phyloP scores from a whole-genome alignment of 2,113 vertebrate species.

The Ictidomys tridecemlineatus region DNA sequence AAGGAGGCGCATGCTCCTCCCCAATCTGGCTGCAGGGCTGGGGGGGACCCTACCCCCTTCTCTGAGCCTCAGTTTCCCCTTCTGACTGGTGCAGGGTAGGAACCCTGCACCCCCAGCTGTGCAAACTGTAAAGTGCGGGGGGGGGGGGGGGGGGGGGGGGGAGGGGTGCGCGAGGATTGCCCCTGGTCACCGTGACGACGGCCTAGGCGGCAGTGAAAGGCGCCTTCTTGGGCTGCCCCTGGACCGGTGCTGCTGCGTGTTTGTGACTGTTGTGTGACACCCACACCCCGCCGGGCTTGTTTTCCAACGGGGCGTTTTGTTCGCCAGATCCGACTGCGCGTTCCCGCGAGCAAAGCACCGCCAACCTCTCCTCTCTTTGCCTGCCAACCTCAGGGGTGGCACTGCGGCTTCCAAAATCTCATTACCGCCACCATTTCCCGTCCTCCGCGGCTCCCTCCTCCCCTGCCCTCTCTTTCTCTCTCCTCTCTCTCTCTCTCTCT shows the following conservation, averaged over 20 bases:
- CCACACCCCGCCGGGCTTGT: neutral
- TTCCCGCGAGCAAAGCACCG: accelerated
- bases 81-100: neutral
- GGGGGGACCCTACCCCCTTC: too few relatives aligned
- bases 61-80: constrained; percentile 51
- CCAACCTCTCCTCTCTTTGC: neutral
- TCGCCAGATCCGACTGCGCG: too few relatives aligned
- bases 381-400: constrained; percentile 33
- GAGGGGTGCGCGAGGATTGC: accelerated
- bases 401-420: constrained; percentile 57
- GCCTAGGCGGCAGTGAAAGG: neutral
- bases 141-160: too few relatives aligned
- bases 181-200: neutral
- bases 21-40: neutral
- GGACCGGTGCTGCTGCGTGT: neutral
- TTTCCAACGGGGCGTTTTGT: constrained; percentile 14
- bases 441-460: neutral
- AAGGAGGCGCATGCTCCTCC: neutral
- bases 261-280: neutral
- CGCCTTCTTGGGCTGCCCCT: neutral
- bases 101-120: neutral
- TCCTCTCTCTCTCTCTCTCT: neutral
- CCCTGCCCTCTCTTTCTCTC: neutral
- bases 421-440: neutral
- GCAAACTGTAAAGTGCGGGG: neutral